A percentile compares a stretch with the other conserved stretches of the same genome.
Conservation (phyloP, 2,113 vertebrate species). For the Phalacrocorax carbo region DNA sequence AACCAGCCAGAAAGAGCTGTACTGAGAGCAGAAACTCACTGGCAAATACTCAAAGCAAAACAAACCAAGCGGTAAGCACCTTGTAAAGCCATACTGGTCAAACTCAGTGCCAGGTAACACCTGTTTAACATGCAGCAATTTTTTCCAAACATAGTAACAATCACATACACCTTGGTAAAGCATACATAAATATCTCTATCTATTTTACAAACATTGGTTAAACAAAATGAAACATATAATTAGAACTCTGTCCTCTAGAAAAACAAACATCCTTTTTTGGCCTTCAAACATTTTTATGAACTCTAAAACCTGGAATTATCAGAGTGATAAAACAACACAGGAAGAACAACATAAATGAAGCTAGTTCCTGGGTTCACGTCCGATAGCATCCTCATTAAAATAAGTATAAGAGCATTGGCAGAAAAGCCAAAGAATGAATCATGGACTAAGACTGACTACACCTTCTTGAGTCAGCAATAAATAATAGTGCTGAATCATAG, state of each 20-base stretch:
- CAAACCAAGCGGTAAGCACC: background rate
- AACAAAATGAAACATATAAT: background rate
- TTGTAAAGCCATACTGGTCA: background rate
- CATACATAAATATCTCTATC: background rate
- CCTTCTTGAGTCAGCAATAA: background rate
- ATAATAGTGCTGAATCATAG: background rate
- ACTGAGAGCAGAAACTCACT: background rate
- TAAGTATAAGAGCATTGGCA: background rate
- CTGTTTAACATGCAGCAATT: background rate
- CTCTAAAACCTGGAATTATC: background rate
- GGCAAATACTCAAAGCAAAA: background rate
- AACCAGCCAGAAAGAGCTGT: background rate
- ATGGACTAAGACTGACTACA: background rate
- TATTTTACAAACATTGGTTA: background rate
- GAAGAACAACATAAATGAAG: background rate
- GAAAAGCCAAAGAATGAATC: constrained; percentile 1
- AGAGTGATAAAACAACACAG: background rate
- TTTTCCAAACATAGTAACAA: background rate
- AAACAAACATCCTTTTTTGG: background rate
- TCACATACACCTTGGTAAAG: background rate
- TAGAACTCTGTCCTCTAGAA: background rate
- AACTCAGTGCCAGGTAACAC: background rate
- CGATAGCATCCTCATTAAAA: background rate
- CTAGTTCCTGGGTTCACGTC: background rate
- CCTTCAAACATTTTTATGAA: background rate